Base-by-base conservation (phyloP, 2,888 invertebrate species). In the Dryococelus australis region DNA sequence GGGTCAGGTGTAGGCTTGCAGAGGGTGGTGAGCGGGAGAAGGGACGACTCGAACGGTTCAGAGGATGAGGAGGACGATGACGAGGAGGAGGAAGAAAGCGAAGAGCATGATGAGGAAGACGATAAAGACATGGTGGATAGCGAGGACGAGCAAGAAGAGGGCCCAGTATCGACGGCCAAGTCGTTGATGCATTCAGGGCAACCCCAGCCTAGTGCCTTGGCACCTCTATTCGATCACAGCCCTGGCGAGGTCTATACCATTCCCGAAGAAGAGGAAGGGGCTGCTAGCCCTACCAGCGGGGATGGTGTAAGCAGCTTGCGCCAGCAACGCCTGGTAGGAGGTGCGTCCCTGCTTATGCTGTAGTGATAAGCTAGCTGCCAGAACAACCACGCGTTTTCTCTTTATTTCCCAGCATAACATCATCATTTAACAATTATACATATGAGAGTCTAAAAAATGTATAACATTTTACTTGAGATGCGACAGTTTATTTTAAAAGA, bases 231-330 rank as follows among this genome's bases (percentile, higher is more conserved):
- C 90, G 92, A 92, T 87, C 92, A 92, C 90, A 92, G 91, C 89
- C 92, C 92, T n/a, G 93, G 93, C 53, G 93, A 93, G 90, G 93
- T 93, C 51, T 93, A 93, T 91, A 93, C 93, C 87, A 93, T 93
- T 88, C 93, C 92, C 16, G 93, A 93, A 90, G 93, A 93, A 90
- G 93, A 93, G 89, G 93, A 93, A 89, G 93, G 93, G 90, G 91
- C 92, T 80, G 91, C 91, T 87, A 92, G 92, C 89, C 93, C 93
- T 47, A 93, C 92, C 81, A 92, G 92, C 87, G 91, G 91, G 28
- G 93, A 93, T 89, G 92, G 93, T 88, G 93, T 93, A 80, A 92
- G 92, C 89, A 92, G 92, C 89, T 91, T 92, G 88, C 91, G 92
- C 86, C 90, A 90, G 86, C 91, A 90, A 89, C 91, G 88, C 53